Evolutionary conservation across 2,113 vertebrate genomes (phyloP), one percentile per base, ranked within the genome.

Genomic region (Mystacornis crossleyi): DNA sequence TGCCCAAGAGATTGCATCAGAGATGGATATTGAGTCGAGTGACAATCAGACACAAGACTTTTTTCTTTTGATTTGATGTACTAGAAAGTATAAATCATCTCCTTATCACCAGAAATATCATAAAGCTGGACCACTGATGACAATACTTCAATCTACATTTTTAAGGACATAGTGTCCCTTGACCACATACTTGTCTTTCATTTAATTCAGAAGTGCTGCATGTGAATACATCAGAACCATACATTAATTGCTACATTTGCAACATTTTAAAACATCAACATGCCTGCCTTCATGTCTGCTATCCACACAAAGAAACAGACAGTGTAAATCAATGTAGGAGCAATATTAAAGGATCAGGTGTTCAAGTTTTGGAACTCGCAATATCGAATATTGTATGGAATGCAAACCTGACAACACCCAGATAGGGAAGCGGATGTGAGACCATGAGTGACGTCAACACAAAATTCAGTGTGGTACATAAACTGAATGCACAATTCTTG

Each of bases 181-280:
- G 31, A 72, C 26, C 48, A 67, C 25, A 29, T 26, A 58, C 28
- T 67, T 60, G 12, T 5, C 48, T 86, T 93, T 67, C 11, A 57
- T 29, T 53, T 71, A 69, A 71, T 65, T 66, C 40, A 29, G 64
- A 12, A 28, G 40, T 60, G 24, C 28, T 71, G 19, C 21, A 67
- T 0, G 0, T 17, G 24, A 57, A 36, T 33, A 36, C 7, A 17
- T 45, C 61, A 67, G 43, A 84, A 78, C 8, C 0, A 1, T 2
- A 42, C 4, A 12, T 50, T 19, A 54, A 24, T 21, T 42, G 18
- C 19, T 43, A 57, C 6, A 53, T 55, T 45, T 74, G 12, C 33
- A 78, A 42, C 10, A 17, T 53, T 85, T 88, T 20, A 51, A 83
- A 93, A 54, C 4, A 4, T 34, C 38, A 77, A 43, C 20, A 78